These are phyloP conservation scores for Clanis bilineata DNA, from an alignment of 2,888 invertebrate species.

Conservation along the genomic window DNA sequence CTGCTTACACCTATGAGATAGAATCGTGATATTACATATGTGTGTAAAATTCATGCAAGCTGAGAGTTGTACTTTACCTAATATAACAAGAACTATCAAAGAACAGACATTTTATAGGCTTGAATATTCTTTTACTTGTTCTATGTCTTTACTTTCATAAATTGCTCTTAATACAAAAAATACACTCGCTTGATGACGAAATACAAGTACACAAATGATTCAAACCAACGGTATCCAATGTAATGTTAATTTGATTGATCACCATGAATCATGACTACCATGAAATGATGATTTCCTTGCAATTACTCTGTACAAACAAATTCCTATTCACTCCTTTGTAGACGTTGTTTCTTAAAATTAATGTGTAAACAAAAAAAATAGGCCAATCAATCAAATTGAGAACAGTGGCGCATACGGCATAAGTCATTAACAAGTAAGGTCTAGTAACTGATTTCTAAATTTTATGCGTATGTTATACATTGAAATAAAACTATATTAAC, in stretches of 20 bases:
- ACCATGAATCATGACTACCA: not conserved
- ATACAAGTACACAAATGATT: too few species aligned
- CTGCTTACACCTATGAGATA: too few species aligned
- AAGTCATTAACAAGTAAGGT: not conserved
- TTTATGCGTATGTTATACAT: not conserved
- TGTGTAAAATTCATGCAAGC: too few species aligned
- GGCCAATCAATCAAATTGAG: not conserved
- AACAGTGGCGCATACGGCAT: not conserved
- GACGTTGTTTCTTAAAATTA: not conserved
- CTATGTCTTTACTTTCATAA: too few species aligned
- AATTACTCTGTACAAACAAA: conserved; percentile 10
- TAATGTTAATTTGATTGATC: conserved; percentile 6
- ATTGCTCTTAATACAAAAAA: too few species aligned
- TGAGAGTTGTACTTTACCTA: too few species aligned
- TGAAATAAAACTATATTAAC: too few species aligned
- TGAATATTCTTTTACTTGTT: too few species aligned
- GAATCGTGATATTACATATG: too few species aligned
- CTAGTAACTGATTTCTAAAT: not conserved
- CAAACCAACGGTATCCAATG: not conserved
- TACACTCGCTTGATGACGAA: too few species aligned
- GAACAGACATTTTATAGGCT: too few species aligned
- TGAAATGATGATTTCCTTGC: not conserved
- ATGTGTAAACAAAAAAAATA: not conserved
- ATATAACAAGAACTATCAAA: too few species aligned
- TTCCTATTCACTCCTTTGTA: not conserved